phyloP scores from a whole-genome alignment of 2,888 invertebrate genomes.

The Prosapia bicincta region DNA sequence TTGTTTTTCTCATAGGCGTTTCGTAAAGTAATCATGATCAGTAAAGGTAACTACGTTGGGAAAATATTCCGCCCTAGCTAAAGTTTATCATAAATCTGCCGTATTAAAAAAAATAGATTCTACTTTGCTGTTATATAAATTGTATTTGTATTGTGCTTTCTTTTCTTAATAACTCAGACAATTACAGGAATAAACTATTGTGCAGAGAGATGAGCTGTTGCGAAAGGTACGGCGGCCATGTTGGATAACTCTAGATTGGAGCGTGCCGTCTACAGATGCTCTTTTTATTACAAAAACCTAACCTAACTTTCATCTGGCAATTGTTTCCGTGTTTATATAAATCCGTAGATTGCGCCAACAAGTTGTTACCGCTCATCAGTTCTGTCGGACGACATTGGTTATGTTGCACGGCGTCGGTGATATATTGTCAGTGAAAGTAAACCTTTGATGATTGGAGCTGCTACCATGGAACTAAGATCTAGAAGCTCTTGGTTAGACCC shows the following conservation, averaged over 20 bases:
- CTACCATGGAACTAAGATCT: too few relatives aligned
- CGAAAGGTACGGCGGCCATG: neutral
- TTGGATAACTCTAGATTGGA: neutral
- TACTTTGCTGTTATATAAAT: too few relatives aligned
- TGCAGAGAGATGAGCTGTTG: neutral
- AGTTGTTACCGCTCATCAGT: neutral
- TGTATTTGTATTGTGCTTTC: too few relatives aligned
- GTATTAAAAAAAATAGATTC: too few relatives aligned
- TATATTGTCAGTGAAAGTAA: neutral
- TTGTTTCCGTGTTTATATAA: neutral
- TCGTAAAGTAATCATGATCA: too few relatives aligned
- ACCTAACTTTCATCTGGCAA: neutral
- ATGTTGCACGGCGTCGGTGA: neutral
- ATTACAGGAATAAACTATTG: neutral
- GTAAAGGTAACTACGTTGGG: too few relatives aligned
- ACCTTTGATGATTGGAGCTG: too few relatives aligned
- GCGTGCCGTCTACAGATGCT: neutral
- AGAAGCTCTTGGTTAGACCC: too few relatives aligned
- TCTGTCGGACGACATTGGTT: neutral
- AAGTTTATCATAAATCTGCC: too few relatives aligned
- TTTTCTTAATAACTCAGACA: too few relatives aligned
- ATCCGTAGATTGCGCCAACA: neutral
- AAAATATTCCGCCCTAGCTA: too few relatives aligned
- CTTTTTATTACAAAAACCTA: neutral
- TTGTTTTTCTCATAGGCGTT: too few relatives aligned